Evolutionary conservation across 2,888 invertebrate genomes (phyloP).

Genomic region (Dicranocentrus wangi): DNA sequence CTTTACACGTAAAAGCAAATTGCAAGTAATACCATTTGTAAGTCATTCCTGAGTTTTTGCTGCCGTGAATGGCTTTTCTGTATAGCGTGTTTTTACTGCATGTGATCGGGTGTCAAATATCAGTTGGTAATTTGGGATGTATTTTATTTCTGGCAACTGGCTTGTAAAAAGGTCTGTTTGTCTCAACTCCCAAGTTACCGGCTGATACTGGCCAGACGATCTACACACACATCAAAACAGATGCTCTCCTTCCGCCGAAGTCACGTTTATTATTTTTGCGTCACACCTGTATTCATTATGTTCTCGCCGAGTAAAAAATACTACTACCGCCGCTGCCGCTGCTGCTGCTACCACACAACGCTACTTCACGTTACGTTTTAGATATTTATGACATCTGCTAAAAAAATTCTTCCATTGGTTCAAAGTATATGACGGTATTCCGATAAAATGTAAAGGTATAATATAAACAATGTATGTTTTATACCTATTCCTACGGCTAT

Average conservation of each 20-base stretch:
- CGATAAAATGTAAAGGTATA: too few species aligned
- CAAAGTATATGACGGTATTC: too few species aligned
- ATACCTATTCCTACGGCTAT: too few species aligned
- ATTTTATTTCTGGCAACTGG: conserved; percentile 78
- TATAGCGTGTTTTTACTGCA: conserved; percentile 52
- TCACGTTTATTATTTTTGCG: conserved; percentile 58
- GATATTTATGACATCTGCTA: not conserved
- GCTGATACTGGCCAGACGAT: conserved; percentile 83
- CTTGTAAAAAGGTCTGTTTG: conserved; percentile 73
- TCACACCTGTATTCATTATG: conserved; percentile 54
- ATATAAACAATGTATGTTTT: too few species aligned
- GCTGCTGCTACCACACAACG: conserved; percentile 55
- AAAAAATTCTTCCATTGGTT: not conserved
- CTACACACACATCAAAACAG: conserved; percentile 65
- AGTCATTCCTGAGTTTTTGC: conserved; percentile 30
- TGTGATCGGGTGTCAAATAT: conserved; percentile 85
- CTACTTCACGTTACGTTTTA: conserved; percentile 30
- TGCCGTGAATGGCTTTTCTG: conserved; percentile 57
- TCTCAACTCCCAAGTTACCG: conserved; percentile 85
- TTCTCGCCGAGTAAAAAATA: conserved; percentile 48
- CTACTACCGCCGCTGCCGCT: conserved; percentile 45
- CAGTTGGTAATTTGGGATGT: conserved; percentile 93
- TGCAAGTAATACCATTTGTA: not conserved
- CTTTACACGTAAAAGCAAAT: not conserved
- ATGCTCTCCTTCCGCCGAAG: conserved; percentile 40